Conservation (phyloP, 2,797 vertebrate species). For the Sarcoramphus papa region DNA sequence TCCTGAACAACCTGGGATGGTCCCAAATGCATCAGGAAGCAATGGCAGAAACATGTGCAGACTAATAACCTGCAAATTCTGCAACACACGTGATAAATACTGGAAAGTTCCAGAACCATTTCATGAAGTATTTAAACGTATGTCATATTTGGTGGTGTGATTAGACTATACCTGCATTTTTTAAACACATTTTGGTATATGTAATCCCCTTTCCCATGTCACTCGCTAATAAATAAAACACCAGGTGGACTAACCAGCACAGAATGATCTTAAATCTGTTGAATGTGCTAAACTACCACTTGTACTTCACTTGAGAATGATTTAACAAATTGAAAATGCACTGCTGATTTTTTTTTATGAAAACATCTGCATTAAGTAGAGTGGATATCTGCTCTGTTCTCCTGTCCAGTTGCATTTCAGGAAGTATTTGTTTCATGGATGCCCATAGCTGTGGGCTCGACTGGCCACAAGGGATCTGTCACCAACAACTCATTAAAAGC, state of each 20-base stretch:
- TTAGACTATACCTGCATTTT: neutral
- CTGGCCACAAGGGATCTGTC: conserved; percentile 66
- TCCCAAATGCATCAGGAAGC: neutral
- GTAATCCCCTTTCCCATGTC: neutral
- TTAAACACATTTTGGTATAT: neutral
- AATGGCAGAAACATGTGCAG: neutral
- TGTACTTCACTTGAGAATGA: conserved; percentile 1
- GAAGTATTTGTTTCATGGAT: conserved; percentile 61
- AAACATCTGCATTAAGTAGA: conserved; percentile 20
- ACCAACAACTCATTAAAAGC: conserved; percentile 65
- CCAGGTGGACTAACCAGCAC: neutral
- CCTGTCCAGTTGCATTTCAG: conserved; percentile 15
- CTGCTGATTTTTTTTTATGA: neutral
- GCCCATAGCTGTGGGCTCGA: conserved; percentile 32
- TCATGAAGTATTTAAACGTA: neutral
- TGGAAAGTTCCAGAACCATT: neutral
- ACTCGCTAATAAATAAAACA: neutral
- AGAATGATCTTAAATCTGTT: conserved; percentile 9
- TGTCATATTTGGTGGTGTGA: neutral
- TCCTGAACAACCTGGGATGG: neutral
- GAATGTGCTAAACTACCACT: neutral
- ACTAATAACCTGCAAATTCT: neutral
- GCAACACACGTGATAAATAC: neutral
- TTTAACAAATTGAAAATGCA: neutral
- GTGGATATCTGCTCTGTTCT: neutral